Evolutionary conservation across 2,888 invertebrate genomes (phyloP), one percentile per base, ranked within the genome.

Genomic region (Xestia rhomboidea): DNA sequence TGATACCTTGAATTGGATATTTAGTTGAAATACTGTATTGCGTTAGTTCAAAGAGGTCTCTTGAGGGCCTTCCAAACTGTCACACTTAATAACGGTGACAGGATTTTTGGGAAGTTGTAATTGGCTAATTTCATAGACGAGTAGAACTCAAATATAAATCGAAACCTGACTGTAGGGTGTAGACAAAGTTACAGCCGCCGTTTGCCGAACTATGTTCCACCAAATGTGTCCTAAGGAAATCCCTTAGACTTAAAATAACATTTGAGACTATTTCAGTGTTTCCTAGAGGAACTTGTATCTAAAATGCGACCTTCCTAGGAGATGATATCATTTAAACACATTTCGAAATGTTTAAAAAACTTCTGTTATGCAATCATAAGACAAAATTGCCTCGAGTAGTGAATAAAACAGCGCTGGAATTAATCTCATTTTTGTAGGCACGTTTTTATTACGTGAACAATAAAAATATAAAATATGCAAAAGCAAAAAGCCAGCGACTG

Each of bases 1-100:
- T 81, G 82, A 73, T 81, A 70, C 51, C 38, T 69, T 69, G 57
- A 73, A 83, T 72, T 76, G 67, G 69, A 68, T 73, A 76, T 70
- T 76, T 68, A 68, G 44, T 63, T 76, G 60, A 71, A 71, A 84
- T 81, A 84, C 46, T 74, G 62, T 68, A 68, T 62, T 38, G n/a
- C 46, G 63, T 70, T 30, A n/a, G 70, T 81, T 63, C 51, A 11
- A 51, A 84, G 44, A 27, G 70, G 46, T 60, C 49, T 68, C 75
- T 57, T 57, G 57, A 51, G 67, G 57, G 27, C 18, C 18, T 34
- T 81, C 38, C 21, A 60, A 63, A 44, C 11, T 70, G 62, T 79
- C 34, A n/a, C 24, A 24, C 63, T 13, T 60, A 34, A 46, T 46
- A 68, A 64, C 21, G 21, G 38, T 68, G 27, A 49, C 0, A 41